Base-by-base conservation (phyloP, 2,113 vertebrate genomes). In the Petromus typicus region DNA sequence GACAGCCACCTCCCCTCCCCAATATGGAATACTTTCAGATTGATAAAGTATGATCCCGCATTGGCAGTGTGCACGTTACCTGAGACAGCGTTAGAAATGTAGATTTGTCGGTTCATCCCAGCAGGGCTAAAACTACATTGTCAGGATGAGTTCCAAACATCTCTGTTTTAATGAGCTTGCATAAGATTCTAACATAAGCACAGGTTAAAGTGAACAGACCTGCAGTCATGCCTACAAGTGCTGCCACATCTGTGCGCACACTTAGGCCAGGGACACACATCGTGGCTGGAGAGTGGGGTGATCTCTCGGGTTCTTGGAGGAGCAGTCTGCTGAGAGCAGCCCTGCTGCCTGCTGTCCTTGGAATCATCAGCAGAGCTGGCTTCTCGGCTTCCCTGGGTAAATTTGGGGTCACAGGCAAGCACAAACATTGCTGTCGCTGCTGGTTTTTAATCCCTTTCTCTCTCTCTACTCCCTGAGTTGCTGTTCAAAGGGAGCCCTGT, bases 161-260 rank as follows among this genome's bases (percentile, higher is more conserved):
- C 30, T 89, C 22, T 59, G 40, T 67, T 93, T 69, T 32, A 73
- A 22, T 75, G 69, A 76, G 22, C n/a, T 56, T 94, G 48, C 40
- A 32, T 59, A n/a, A 61, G 48, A 83, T 81, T 71, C 59, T 51
- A 71, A 51, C 32, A 7, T 40, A 78, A 37, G 16, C 6, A 88
- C 32, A 34, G 34, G 43, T 76, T 45, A 76, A 51, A 56, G 40
- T 59, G 79, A 67, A 22, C 2, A 17, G 18, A 54, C 23, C 13
- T 23, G 12, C 30, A 3, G 11, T 16, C 10, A 51, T 76, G 34
- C 11, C 12, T 13, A 0, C 61, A 18, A 6, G 9, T 75, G 18
- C 43, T 14, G 0, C 0, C 20, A 32, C 8, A 7, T 16, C 23
- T 45, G 34, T 0, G 0, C 30, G 32, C 9, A 16, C 56, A 8